Percentiles rank a stretch among this genome's conserved stretches.
Evolutionary conservation across 2,888 invertebrate species (phyloP).

Genomic region (Lasioglossum vierecki): DNA sequence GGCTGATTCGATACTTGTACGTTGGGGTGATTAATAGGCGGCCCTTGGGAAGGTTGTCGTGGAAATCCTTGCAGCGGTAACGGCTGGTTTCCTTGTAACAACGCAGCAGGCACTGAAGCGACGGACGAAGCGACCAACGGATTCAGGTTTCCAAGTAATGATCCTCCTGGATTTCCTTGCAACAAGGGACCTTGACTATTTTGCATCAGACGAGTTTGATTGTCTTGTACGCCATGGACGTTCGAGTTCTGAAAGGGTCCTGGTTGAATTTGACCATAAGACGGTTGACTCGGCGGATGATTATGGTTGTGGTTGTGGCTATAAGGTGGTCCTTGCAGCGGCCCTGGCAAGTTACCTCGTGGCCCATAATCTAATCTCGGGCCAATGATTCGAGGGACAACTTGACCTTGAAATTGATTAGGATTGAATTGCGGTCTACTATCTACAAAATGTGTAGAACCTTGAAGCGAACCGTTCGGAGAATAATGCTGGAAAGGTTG

Average conservation of each 20-base stretch:
- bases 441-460: constrained; percentile 76
- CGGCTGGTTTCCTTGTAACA: constrained; percentile 56
- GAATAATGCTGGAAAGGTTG: constrained; percentile 74
- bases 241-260: constrained; percentile 64
- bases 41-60: constrained; percentile 67
- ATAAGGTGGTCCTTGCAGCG: constrained; percentile 67
- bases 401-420: constrained; percentile 73
- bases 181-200: constrained; percentile 66
- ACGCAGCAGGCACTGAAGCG: constrained; percentile 55
- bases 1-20: constrained; percentile 68
- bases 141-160: constrained; percentile 68
- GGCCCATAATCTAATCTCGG: constrained; percentile 73
- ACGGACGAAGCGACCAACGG: constrained; percentile 56
- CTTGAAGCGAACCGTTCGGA: constrained; percentile 70
- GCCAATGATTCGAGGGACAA: constrained; percentile 69
- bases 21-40: constrained; percentile 67
- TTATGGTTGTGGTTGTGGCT: constrained; percentile 56
- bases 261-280: constrained; percentile 69
- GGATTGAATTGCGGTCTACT: constrained; percentile 72
- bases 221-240: constrained; percentile 62
- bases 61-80: constrained; percentile 72
- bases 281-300: constrained; percentile 70
- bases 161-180: constrained; percentile 68
- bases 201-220: constrained; percentile 64
- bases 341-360: constrained; percentile 63